Percentiles rank a stretch among this genome's conserved stretches.
phyloP scores from a whole-genome alignment of 2,888 invertebrate genomes.

The Chirona hameri region DNA sequence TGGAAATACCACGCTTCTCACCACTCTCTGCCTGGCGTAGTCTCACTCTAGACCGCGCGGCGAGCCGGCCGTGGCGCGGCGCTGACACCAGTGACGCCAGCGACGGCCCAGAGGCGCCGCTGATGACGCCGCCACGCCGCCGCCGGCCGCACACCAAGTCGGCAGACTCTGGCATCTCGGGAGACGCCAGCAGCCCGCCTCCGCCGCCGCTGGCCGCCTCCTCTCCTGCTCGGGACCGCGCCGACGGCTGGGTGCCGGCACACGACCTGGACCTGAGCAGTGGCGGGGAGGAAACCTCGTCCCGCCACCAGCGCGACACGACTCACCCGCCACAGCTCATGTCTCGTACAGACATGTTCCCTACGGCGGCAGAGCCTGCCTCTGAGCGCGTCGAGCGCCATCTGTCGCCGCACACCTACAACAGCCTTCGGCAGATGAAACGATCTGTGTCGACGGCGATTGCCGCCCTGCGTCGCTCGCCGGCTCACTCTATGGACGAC shows the following conservation, averaged over 20 bases:
- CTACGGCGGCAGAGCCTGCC: constrained; percentile 28
- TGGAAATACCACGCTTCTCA: constrained; percentile 73
- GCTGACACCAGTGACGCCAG: constrained; percentile 47
- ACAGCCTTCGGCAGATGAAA: constrained; percentile 61
- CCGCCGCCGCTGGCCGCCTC: constrained; percentile 44
- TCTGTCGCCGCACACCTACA: constrained; percentile 41
- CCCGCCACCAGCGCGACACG: constrained; percentile 35
- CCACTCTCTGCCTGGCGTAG: constrained; percentile 75
- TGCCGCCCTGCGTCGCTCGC: constrained; percentile 39
- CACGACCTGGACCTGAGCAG: constrained; percentile 72
- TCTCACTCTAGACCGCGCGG: constrained; percentile 30
- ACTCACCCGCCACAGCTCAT: constrained; percentile 42
- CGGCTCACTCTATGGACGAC: constrained; percentile 48
- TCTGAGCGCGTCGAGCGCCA: constrained; percentile 24
- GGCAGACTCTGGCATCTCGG: constrained; percentile 79
- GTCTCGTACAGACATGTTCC: constrained; percentile 42
- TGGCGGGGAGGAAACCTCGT: constrained; percentile 47
- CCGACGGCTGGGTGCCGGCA: constrained; percentile 69
- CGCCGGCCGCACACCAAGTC: constrained; percentile 60
- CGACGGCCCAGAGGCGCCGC: constrained; percentile 45
- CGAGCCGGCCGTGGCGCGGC: constrained; percentile 37
- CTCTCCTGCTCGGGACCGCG: constrained; percentile 40
- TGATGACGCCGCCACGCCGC: constrained; percentile 45
- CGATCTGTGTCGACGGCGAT: constrained; percentile 56
- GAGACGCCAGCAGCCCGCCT: constrained; percentile 61